Base-by-base conservation (phyloP, 2,797 vertebrate species). In the Discoglossus pictus region DNA sequence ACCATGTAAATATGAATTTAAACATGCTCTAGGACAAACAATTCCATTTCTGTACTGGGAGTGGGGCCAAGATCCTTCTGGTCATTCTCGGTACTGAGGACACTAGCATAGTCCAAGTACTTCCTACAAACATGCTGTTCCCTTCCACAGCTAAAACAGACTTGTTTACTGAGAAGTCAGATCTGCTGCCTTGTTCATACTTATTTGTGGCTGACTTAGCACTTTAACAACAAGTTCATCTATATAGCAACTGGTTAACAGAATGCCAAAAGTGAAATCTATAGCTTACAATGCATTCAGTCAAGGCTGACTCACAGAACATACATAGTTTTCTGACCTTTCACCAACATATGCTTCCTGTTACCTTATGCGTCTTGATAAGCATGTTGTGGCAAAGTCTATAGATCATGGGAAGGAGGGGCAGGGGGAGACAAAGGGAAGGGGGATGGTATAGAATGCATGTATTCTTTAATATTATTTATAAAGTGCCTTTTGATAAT, bases 321-420 rank as follows among this genome's bases (percentile, higher is more conserved):
- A 47, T 68, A 73, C 79, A 79, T 80, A 69, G 65, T 69, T 6
- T 6, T 72, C 65, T 71, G 77, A 83, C 84, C 81, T 84, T 73
- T 87, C 56, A 67, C 82, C 78, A 75, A 83, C 74, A 83, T 85
- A 80, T 82, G 77, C 80, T 82, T 83, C 68, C 68, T 59, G 68
- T 65, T 64, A 71, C 61, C 53, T 58, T 59, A 59, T 65, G 51
- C 68, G 4, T 31, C 4, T 31, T 8, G 4, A 31, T 4, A 31
- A 31, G 27, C 4, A n/a, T 51, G 54, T 54, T 54, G 10, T 70
- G 24, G 35, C 27, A 35, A 27, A 38, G 36, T 38, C 35, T 7
- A 31, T 11, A 27, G 6, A 12, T 13, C 21, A 13, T 21, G 13
- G 10, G 17, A 25, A 48, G 55, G 70, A 61, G 53, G 40, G 60